Conservation (phyloP, 2,888 invertebrate genomes). For the Scelioninae gen. 2 region DNA sequence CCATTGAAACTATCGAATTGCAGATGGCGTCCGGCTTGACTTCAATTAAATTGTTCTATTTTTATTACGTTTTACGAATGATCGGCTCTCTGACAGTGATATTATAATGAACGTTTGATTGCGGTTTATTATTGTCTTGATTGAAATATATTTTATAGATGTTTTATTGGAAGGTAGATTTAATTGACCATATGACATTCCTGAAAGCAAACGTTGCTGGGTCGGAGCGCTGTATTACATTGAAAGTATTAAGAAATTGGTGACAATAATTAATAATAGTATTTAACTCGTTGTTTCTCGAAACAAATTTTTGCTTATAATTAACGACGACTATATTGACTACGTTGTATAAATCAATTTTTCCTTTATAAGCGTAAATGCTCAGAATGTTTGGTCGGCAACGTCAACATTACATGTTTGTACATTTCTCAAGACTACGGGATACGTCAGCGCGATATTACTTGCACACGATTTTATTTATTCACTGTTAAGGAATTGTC, state of each 20-base stretch:
- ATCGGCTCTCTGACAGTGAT: conserved; percentile 48
- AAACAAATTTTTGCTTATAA: conserved; percentile 13
- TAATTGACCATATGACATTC: conserved; percentile 24
- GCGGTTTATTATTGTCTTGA: conserved; percentile 26
- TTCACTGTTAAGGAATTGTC: conserved; percentile 27
- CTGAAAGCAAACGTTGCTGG: conserved; percentile 22
- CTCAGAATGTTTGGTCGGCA: conserved; percentile 57
- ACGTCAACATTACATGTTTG: conserved; percentile 55
- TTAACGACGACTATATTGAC: conserved; percentile 30
- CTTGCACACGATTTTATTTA: conserved; percentile 47
- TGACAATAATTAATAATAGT: conserved; percentile 42
- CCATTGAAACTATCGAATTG: conserved; percentile 19
- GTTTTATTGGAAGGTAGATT: conserved; percentile 23
- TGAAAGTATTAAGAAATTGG: conserved; percentile 39
- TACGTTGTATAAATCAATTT: conserved; percentile 46
- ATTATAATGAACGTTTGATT: conserved; percentile 27
- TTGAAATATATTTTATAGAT: conserved; percentile 46
- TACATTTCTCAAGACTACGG: conserved; percentile 57
- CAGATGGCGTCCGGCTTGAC: conserved; percentile 8
- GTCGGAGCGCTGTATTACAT: conserved; percentile 32
- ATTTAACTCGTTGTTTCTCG: conserved; percentile 37
- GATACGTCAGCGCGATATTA: conserved; percentile 57
- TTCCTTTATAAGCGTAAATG: conserved; percentile 48
- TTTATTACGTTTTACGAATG: conserved; percentile 16
- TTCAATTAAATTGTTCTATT: neutral